Base-by-base conservation (phyloP, 2,113 vertebrate species). In the Panthera leo region DNA sequence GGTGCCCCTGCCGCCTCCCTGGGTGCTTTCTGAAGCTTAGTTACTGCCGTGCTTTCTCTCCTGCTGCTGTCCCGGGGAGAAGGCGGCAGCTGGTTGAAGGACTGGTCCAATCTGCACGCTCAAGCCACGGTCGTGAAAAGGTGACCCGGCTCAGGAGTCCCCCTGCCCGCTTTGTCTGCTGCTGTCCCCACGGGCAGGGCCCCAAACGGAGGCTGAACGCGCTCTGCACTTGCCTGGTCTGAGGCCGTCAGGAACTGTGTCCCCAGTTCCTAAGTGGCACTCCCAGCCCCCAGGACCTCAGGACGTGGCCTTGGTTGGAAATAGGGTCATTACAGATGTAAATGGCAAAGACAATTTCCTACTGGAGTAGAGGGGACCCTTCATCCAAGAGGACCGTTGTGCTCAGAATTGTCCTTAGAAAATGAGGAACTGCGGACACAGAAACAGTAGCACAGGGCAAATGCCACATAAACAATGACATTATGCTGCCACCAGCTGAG, bases 11-110 rank as follows among this genome's bases (percentile, higher is more conserved):
- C 83, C 86, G 91, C 82, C 75, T 51, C 96, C 76, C 89, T 48
- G 83, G 91, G 42, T 75, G 87, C 86, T 31, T 23, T 75, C 31
- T 84, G 86, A 96, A 76, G 93, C 93, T 95, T 85, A 92, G 83
- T 94, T 87, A 90, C 39, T 71, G 89, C 70, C 76, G 13, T 0
- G 5, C 55, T 39, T 84, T 63, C 73, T 93, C 31, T 93, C 82
- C 4, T 0, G 16, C 95, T 80, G 82, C 85, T 76, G 0, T 31
- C 85, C 63, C 19, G 1, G n/a, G 18, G 78, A 82, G 67, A 21
- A 21, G 15, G 85, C 5, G 76, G 36, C 53, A 12, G 2, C 9
- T 25, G 53, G 89, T 70, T 36, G 68, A 27, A 75, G 31, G 45
- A 42, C 3, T 1, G 45, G 36, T 79, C 79, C 70, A 3, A 51